These are phyloP conservation scores for Gymnarchus niloticus DNA, from an alignment of 2,113 vertebrate species.

Conservation along the genomic window DNA sequence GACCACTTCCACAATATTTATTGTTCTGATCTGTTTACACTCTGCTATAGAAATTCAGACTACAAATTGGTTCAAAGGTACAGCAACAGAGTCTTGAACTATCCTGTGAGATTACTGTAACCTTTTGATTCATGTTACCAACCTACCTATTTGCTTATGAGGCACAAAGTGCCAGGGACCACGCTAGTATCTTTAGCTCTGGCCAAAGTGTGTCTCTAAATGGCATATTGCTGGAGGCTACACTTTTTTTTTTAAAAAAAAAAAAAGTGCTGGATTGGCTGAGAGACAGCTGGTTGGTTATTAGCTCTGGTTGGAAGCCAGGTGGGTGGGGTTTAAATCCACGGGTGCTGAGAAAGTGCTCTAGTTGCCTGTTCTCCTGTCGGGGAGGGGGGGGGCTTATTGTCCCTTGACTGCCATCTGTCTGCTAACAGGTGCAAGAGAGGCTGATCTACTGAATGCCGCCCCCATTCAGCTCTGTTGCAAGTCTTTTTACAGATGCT, in stretches of 20 bases:
- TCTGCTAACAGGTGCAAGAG: neutral
- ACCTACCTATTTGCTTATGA: neutral
- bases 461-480: neutral
- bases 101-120: neutral
- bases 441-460: neutral
- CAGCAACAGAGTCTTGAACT: neutral
- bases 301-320: neutral
- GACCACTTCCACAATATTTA: neutral
- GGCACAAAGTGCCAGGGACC: neutral
- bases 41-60: neutral
- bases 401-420: constrained; percentile 13
- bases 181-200: neutral
- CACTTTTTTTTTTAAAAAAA: neutral
- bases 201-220: too few relatives aligned
- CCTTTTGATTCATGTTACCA: neutral
- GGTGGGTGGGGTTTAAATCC: neutral
- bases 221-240: neutral
- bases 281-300: neutral
- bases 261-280: neutral
- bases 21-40: neutral
- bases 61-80: neutral
- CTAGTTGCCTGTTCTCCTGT: neutral
- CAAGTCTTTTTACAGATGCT: neutral
- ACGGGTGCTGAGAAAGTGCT: neutral
- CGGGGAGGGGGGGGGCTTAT: neutral